phyloP scores from a whole-genome alignment of 2,113 vertebrate species.

The Stercorarius parasiticus region DNA sequence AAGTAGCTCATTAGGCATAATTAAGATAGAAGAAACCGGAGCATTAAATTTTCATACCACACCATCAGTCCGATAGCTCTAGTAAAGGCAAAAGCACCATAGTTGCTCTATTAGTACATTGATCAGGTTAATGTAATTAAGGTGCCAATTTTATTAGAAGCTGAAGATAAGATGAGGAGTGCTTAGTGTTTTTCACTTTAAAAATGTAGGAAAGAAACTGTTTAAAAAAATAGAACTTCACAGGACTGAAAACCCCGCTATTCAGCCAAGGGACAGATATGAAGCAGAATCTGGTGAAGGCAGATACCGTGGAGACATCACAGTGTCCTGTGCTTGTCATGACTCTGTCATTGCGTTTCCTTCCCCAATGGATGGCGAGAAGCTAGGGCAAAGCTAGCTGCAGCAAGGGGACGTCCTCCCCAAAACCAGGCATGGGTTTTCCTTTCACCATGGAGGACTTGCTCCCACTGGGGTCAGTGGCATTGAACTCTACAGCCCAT shows the following conservation, averaged over 20 bases:
- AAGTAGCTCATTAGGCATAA: constrained; percentile 66
- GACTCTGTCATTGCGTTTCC: fast-evolving
- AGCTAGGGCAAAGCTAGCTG: not conserved
- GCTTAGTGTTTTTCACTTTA: not conserved
- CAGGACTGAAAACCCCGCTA: fast-evolving
- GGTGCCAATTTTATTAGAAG: not conserved
- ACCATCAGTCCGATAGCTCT: not conserved
- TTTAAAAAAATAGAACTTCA: not conserved
- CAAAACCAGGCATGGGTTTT: fast-evolving
- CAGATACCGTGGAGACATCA: fast-evolving
- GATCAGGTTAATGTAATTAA: constrained; percentile 10
- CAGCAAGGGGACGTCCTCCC: not conserved
- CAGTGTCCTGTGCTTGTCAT: not conserved
- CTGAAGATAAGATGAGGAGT: not conserved
- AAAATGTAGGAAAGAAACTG: not conserved
- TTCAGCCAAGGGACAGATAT: not conserved
- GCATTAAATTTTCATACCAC: constrained; percentile 47
- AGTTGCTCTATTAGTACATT: not conserved
- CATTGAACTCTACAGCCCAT: not conserved
- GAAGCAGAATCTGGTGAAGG: not conserved
- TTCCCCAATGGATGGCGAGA: fast-evolving
- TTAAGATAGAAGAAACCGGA: constrained; percentile 46
- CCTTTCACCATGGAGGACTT: not conserved
- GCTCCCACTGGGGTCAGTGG: not conserved
- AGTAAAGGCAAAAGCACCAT: not conserved